Evolutionary conservation across 2,797 vertebrate genomes (phyloP).

Genomic region (Myotis findleyi): DNA sequence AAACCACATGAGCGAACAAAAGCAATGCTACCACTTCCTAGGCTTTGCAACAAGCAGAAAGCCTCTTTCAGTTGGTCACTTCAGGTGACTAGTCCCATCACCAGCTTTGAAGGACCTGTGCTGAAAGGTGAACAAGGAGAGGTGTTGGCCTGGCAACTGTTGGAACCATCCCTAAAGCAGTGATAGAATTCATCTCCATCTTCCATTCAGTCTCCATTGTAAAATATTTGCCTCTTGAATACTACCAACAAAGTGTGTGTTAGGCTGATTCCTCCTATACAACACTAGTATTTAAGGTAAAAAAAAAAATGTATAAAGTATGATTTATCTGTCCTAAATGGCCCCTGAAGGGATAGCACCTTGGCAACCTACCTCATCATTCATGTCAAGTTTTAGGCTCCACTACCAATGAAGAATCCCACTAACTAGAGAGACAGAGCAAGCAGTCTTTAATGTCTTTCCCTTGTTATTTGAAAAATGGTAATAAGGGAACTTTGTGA

Average conservation of each 20-base stretch:
- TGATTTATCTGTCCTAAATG: background rate
- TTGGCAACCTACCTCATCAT: background rate
- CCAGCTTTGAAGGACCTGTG: background rate
- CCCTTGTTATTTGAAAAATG: slow-evolving; percentile 23
- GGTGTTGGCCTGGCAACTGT: background rate
- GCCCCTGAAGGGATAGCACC: background rate
- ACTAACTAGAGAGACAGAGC: background rate
- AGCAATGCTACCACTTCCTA: background rate
- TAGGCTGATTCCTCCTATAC: background rate
- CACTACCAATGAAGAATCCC: background rate
- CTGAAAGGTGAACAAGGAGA: background rate
- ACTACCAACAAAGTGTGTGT: background rate
- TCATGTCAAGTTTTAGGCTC: background rate
- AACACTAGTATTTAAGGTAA: background rate
- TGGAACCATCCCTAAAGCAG: background rate
- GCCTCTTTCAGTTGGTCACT: background rate
- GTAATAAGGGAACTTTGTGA: background rate
- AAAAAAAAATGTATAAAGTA: background rate
- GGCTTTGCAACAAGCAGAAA: background rate
- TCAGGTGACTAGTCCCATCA: background rate
- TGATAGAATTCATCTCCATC: background rate
- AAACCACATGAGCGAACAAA: background rate
- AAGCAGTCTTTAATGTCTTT: background rate
- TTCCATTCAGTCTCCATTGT: background rate
- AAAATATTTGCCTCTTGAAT: background rate